These are phyloP conservation scores for Onychomys leucogaster DNA, from an alignment of 2,797 vertebrate species.

Conservation along the genomic window DNA sequence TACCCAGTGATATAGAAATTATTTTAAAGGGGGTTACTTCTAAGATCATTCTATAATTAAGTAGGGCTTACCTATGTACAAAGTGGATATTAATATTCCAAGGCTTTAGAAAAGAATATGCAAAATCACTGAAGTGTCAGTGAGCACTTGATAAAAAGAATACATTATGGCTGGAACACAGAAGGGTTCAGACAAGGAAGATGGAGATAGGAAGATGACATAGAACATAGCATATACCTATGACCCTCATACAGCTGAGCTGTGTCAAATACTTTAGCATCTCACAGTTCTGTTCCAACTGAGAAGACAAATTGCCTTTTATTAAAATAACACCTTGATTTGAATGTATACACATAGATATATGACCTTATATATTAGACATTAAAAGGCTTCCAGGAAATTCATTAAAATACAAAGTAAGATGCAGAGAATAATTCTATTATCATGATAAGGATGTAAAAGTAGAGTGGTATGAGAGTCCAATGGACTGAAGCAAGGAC, in stretches of 20 bases:
- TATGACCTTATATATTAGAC: not conserved
- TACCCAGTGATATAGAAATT: not conserved
- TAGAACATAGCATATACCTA: not conserved
- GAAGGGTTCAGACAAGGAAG: not conserved
- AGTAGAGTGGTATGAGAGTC: not conserved
- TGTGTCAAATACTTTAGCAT: not conserved
- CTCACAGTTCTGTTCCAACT: not conserved
- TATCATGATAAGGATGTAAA: accelerated
- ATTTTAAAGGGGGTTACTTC: not conserved
- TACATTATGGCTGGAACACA: not conserved
- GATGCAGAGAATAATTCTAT: not conserved
- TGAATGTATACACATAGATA: not conserved
- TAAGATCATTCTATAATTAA: not conserved
- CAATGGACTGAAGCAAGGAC: not conserved
- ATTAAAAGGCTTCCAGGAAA: not conserved
- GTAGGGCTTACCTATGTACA: not conserved
- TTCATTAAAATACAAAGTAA: not conserved
- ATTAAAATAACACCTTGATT: not conserved
- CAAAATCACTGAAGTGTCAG: not conserved
- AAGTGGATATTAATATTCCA: not conserved
- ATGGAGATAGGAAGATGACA: not conserved
- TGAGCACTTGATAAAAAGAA: not conserved
- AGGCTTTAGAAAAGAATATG: not conserved
- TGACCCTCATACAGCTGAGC: not conserved
- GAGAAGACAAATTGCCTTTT: not conserved